phyloP scores from a whole-genome alignment of 2,113 vertebrate species.

The Chitala chitala region DNA sequence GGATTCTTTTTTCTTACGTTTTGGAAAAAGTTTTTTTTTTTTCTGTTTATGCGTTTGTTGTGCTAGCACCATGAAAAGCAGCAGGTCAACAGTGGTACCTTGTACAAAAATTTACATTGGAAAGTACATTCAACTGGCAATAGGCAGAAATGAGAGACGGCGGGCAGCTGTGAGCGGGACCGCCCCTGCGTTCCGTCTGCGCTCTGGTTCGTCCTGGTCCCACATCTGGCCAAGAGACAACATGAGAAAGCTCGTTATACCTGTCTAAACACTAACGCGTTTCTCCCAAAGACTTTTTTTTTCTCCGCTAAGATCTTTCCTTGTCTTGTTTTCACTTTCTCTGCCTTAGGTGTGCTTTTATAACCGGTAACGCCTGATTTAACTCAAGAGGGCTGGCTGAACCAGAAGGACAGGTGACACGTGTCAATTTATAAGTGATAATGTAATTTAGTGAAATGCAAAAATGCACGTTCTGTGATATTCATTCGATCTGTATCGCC shows the following conservation, averaged over 20 bases:
- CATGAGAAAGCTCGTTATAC: neutral
- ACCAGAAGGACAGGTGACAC: too few relatives aligned
- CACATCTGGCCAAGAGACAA: slow-evolving; percentile 58
- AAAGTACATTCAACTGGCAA: slow-evolving; percentile 96
- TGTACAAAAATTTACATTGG: slow-evolving; percentile 69
- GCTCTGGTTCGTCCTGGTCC: slow-evolving; percentile 64
- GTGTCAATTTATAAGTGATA: too few relatives aligned
- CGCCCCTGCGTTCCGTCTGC: slow-evolving; percentile 63
- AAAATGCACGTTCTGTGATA: too few relatives aligned
- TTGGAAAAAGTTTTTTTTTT: slow-evolving; percentile 62
- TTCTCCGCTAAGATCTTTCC: too few relatives aligned
- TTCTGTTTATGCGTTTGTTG: slow-evolving; percentile 64
- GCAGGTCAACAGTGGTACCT: slow-evolving; percentile 92
- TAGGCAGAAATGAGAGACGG: slow-evolving; percentile 83
- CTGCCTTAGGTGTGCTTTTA: neutral
- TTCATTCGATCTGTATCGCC: too few relatives aligned
- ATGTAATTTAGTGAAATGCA: too few relatives aligned
- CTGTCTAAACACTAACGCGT: slow-evolving; percentile 27
- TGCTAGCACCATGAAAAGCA: slow-evolving; percentile 93
- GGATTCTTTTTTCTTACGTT: slow-evolving; percentile 63
- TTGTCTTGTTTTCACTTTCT: neutral
- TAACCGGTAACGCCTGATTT: neutral
- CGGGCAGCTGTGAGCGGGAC: slow-evolving; percentile 63
- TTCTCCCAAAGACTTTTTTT: too few relatives aligned
- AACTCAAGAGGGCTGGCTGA: neutral